These are phyloP conservation scores for Sipunculus nudus DNA, from an alignment of 2,888 invertebrate species.

Conservation along the genomic window DNA sequence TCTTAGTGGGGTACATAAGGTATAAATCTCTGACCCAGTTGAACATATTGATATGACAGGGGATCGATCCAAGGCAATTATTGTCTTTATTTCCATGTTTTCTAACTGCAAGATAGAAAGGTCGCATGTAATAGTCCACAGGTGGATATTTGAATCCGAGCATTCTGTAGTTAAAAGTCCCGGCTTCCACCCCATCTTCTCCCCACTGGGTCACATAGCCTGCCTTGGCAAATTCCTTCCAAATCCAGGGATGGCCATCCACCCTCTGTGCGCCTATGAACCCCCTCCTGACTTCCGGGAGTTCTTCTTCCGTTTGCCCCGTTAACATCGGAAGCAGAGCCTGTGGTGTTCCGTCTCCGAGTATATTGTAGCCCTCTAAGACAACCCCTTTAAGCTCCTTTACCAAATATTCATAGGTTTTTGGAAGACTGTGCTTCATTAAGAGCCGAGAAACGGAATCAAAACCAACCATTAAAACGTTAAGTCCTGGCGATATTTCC, in stretches of 20 bases:
- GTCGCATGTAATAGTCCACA: conserved; percentile 88
- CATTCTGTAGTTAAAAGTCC: conserved; percentile 89
- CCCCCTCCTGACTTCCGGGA: conserved; percentile 44
- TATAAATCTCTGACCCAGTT: conserved; percentile 70
- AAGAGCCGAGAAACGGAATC: conserved; percentile 84
- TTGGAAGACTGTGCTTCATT: conserved; percentile 58
- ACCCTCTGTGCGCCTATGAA: conserved; percentile 74
- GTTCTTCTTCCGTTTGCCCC: conserved; percentile 36
- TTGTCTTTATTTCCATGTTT: too few relatives aligned
- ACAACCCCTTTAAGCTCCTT: conserved; percentile 49
- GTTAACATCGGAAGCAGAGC: conserved; percentile 44
- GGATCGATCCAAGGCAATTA: conserved; percentile 77
- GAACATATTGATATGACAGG: conserved; percentile 72
- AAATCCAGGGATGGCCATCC: conserved; percentile 85
- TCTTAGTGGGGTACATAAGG: conserved; percentile 74
- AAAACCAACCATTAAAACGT: conserved; percentile 79
- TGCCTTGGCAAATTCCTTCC: conserved; percentile 76
- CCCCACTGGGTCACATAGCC: conserved; percentile 78
- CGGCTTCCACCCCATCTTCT: conserved; percentile 85
- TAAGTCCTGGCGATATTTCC: conserved; percentile 13
- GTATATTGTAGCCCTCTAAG: conserved; percentile 45
- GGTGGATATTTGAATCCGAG: conserved; percentile 85
- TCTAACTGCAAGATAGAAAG: conserved; percentile 74
- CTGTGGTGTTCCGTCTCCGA: conserved; percentile 44
- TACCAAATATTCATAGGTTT: conserved; percentile 54